Evolutionary conservation across 2,113 vertebrate genomes (phyloP), one percentile per base, ranked within the genome.

Genomic region (Anolis sagrei): DNA sequence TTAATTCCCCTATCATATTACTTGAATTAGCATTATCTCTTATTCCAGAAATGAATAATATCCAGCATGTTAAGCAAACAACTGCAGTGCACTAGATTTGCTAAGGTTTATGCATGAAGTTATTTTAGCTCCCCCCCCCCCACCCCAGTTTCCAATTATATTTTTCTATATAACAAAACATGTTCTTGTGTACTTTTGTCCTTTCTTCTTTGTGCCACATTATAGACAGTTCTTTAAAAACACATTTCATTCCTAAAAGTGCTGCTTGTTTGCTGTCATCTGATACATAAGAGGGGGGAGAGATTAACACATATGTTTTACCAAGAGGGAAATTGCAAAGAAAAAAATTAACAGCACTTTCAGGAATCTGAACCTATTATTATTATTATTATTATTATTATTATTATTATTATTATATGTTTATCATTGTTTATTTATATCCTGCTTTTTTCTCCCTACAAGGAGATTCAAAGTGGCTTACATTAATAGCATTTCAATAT

Each of bases 1-100:
- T 82, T 79, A 91, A 86, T 87, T 69, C 18, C 8, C 64, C 29
- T 13, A 81, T 49, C 23, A 29, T 39, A 82, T 62, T 82, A 87
- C 13, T 39, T 70, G 58, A 18, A 32, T 82, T 69, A 85, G 48
- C 11, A 10, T 84, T 76, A 84, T 61, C 25, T 86, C n/a, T 48
- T 1, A 77, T 62, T 89, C 76, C 29, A 87, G 11, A 88, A 32
- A 85, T n/a, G 79, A 34, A 1, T 11, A 89, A 80, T 9, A 81
- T 8, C 75, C 66, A 34, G 9, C 72, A 69, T 58, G 84, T 13
- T 87, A 90, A 82, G 70, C 34, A 86, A 84, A 27, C 69, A 51
- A 19, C 19, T 89, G 75, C 1, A 87, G 18, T 82, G 82, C 27
- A 69, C 4, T 72, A 89, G 49, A 86, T 69, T 78, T 49, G 74